A percentile compares a stretch with the other conserved stretches of the same genome.
These are phyloP conservation scores for Eurosta solidaginis DNA, from an alignment of 1,140 invertebrate species.

Conservation along the genomic window DNA sequence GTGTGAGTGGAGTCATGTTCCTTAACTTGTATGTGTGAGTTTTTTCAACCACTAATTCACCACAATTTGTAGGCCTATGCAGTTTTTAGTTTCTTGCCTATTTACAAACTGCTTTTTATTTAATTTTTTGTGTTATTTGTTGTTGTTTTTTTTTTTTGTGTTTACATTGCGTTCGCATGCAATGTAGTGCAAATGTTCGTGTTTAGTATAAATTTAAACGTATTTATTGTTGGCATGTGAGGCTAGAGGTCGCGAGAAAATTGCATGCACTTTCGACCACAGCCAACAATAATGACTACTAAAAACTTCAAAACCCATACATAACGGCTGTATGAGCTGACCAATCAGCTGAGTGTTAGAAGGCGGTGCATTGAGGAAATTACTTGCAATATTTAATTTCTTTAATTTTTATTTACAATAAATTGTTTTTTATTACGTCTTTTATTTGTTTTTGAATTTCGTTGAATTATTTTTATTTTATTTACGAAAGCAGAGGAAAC, in stretches of 20 bases:
- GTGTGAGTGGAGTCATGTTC: too few relatives aligned
- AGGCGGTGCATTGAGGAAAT: background rate
- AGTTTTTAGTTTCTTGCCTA: background rate
- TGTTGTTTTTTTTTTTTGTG: background rate
- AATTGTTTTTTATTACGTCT: background rate
- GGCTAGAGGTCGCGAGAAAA: conserved; percentile 17
- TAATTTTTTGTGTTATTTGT: background rate
- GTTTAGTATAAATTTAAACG: conserved; percentile 15
- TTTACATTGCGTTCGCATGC: background rate
- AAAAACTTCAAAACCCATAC: background rate
- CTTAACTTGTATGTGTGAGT: too few relatives aligned
- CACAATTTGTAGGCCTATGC: background rate
- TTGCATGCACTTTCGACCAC: background rate
- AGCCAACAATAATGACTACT: background rate
- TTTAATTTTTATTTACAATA: background rate
- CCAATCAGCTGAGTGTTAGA: background rate
- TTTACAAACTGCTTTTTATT: background rate
- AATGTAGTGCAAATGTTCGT: conserved; percentile 13
- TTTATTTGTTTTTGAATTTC: background rate
- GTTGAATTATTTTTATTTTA: too few relatives aligned
- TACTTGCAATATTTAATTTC: background rate
- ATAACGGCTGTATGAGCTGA: background rate
- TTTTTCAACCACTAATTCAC: too few relatives aligned
- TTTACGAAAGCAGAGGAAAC: too few relatives aligned
- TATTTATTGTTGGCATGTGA: conserved; percentile 11